Evolutionary conservation across 2,113 vertebrate genomes (phyloP).

Genomic region (Perca flavescens): DNA sequence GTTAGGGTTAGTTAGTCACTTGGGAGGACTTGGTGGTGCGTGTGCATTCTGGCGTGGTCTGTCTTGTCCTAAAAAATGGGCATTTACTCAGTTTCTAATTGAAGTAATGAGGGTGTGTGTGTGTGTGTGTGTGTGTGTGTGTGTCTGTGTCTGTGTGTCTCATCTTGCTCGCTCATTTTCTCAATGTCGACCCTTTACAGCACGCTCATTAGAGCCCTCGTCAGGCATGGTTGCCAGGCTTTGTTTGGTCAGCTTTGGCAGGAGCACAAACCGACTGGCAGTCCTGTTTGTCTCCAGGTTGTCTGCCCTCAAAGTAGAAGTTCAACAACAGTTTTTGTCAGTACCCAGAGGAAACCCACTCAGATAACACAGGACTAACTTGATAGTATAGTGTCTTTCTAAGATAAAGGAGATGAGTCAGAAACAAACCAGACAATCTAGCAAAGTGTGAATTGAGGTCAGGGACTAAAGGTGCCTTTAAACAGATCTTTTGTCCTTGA

Average conservation of each 20-base stretch:
- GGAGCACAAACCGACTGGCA: constrained; percentile 41
- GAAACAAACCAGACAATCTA: too few species aligned
- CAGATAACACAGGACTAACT: too few species aligned
- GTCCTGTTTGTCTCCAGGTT: constrained; percentile 35
- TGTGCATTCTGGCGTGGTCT: background rate
- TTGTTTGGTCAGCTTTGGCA: constrained; percentile 55
- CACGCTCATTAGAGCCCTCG: constrained; percentile 57
- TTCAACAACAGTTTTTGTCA: background rate
- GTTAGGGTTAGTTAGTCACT: background rate
- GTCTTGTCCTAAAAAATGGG: background rate
- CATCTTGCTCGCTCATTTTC: background rate
- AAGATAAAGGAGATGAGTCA: too few species aligned
- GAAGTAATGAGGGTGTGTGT: constrained; percentile 2
- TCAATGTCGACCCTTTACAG: constrained; percentile 40
- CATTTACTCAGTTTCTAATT: constrained; percentile 27
- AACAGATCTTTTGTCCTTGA: too few species aligned
- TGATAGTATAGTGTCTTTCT: too few species aligned
- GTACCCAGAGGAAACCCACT: too few species aligned
- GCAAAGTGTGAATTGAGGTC: too few species aligned
- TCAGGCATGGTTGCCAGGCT: constrained; percentile 48
- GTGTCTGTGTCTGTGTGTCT: background rate
- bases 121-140: background rate
- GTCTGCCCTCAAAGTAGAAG: constrained; percentile 32
- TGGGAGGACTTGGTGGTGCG: too few species aligned
- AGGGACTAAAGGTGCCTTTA: too few species aligned